Base-by-base conservation (phyloP, 2,113 vertebrate species). In the Osmerus eperlanus region DNA sequence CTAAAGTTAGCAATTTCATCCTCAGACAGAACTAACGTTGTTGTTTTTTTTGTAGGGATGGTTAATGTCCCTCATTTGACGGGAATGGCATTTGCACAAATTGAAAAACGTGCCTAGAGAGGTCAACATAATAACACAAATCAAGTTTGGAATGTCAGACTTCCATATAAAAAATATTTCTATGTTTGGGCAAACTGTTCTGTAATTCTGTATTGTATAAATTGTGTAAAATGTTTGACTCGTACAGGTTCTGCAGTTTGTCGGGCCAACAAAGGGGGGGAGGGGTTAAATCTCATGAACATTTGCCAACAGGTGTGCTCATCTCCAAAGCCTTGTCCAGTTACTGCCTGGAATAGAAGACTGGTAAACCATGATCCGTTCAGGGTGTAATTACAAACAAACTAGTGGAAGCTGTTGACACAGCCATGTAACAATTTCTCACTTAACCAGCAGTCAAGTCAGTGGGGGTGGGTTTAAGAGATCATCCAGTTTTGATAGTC, bases 11-110 rank as follows among this genome's bases (percentile, higher is more conserved):
- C 2, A 32, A 64, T 64, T 67, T 28, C 32, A 62, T 61, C 68
- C 66, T 77, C 8, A 18, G 60, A 32, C 54, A 67, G 55, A 75
- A 36, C 28, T 58, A 58, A 28, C 8, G 62, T 18, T 7, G 16
- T 28, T 63, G 12, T 63, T 36, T 56, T n/a, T 53, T 18, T 23
- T 65, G 36, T 36, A 61, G 21, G 72, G 56, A 19, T 64, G 54
- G 65, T 75, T 19, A 65, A 70, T 71, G 25, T 18, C n/a, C 55
- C 71, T 72, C 61, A 73, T 68, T 74, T 56, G 36, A 51, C 77
- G 32, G 55, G 47, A 4, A 65, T 69, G n/a, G 21, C 18, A 41
- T 85, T 86, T 83, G 81, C 82, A 83, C 79, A 64, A 83, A 65
- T 67, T 78, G 81, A 70, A 53, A 51, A 71, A 72, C 16, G 70